Evolutionary conservation across 2,888 invertebrate species (phyloP).

Genomic region (Fragum fragum): DNA sequence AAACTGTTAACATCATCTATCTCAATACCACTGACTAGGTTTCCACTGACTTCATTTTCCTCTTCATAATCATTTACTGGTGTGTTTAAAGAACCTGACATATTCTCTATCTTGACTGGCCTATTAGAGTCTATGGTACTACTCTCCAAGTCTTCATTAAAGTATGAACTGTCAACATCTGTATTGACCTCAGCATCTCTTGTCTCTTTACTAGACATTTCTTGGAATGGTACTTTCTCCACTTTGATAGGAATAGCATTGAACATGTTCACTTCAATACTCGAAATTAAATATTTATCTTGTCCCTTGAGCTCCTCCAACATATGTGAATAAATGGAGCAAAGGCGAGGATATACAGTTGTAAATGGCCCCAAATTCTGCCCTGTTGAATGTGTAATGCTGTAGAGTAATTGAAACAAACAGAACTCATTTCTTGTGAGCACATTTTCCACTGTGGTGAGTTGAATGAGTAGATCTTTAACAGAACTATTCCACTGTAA

Average conservation of each 20-base stretch:
- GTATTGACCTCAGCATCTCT: constrained; percentile 50
- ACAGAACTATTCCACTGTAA: constrained; percentile 68
- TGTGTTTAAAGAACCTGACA: background rate
- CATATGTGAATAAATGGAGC: constrained; percentile 46
- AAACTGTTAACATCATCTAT: background rate
- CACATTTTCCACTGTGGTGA: constrained; percentile 88
- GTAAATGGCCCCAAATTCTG: constrained; percentile 72
- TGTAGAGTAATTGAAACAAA: constrained; percentile 88
- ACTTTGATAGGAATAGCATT: constrained; percentile 31
- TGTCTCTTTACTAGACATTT: constrained; percentile 2
- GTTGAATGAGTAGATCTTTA: constrained; percentile 84
- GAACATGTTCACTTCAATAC: constrained; percentile 39
- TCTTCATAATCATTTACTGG: background rate
- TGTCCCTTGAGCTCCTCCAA: constrained; percentile 43
- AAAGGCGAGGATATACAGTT: constrained; percentile 49
- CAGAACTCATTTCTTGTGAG: constrained; percentile 89
- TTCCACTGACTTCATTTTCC: background rate
- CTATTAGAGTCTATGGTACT: background rate
- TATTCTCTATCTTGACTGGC: background rate
- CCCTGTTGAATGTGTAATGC: constrained; percentile 87
- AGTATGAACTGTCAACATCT: constrained; percentile 49
- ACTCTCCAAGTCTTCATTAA: constrained; percentile 7
- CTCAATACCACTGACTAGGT: background rate
- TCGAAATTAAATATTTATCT: constrained; percentile 32
- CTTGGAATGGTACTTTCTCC: background rate